Base-by-base conservation (phyloP, 1,140 invertebrate genomes). In the Trypoxylus dichotomus region DNA sequence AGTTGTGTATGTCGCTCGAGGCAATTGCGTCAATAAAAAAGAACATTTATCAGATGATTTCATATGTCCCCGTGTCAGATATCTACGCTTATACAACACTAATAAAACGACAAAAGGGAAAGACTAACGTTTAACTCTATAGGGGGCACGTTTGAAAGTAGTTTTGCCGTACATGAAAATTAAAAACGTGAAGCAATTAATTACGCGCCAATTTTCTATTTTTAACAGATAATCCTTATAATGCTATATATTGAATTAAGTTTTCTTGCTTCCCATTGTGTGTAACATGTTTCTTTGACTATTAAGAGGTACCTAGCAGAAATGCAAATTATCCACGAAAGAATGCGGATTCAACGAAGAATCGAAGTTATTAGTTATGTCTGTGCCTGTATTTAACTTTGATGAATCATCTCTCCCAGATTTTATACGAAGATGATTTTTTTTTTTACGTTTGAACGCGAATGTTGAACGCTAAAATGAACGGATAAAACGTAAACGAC, bases 41-140 rank as follows among this genome's bases (percentile, higher is more conserved):
- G 7, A 37, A 71, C 63, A 71, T 71, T 71, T 71, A 29, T 19
- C 32, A 71, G 63, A 29, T 29, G 32, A 71, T 71, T 37, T 71
- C 43, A n/a, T 47, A 47, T 47, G 11, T 47, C 43, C 43, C 43
- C 11, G 43, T 47, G 43, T 47, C 43, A 47, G 43, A 47, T 47
- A 47, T 6, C 8, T 47, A 19, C n/a, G 13, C 15, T 37, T 7
- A 47, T 47, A 47, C 41, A 42, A 6, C 11, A 42, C 5, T 42
- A 42, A 42, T 11, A 42, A 42, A 42, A 47, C 43, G 0, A 47
- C n/a, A 15, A 47, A 47, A 13, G 7, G 7, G 32, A 37, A 37
- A 8, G 32, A 37, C 2, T 47, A 15, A 13, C n/a, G 3, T 47
- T 47, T 47, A 19, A 47, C 43, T 13, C 15, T 47, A 47, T 47